These are phyloP conservation scores for Dicrostonyx torquatus DNA, from an alignment of 2,797 vertebrate species.

Conservation along the genomic window DNA sequence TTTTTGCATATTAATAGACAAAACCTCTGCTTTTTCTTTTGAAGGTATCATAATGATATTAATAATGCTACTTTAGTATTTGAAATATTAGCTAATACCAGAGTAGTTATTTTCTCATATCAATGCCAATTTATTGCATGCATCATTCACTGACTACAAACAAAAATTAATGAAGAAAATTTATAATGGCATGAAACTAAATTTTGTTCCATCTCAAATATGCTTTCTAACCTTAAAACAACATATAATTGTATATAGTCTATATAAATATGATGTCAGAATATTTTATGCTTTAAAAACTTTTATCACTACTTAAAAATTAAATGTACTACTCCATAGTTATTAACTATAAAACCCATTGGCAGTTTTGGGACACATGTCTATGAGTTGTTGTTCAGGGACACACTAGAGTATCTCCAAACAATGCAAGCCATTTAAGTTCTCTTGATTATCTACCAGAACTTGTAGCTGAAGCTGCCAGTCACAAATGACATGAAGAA, in stretches of 20 bases:
- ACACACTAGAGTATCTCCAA: background rate
- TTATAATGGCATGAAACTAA: background rate
- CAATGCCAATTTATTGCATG: background rate
- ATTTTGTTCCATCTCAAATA: background rate
- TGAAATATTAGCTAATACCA: slow-evolving; percentile 54
- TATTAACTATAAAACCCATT: background rate
- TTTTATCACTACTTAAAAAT: background rate
- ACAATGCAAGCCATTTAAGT: background rate
- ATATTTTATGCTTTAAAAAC: slow-evolving; percentile 8
- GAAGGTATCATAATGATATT: background rate
- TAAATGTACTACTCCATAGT: background rate
- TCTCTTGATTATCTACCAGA: background rate
- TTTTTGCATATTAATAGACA: background rate
- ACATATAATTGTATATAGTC: background rate
- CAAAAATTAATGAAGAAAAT: slow-evolving; percentile 36
- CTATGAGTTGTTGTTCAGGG: background rate
- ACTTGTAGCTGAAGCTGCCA: background rate
- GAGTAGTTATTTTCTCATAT: background rate
- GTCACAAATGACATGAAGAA: background rate
- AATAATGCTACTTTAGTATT: background rate
- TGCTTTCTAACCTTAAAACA: background rate
- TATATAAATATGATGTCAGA: background rate
- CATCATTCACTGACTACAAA: background rate
- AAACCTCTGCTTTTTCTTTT: background rate
- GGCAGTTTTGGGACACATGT: background rate